phyloP scores from a whole-genome alignment of 2,113 vertebrate species.

The Oxygymnocypris stewartii region DNA sequence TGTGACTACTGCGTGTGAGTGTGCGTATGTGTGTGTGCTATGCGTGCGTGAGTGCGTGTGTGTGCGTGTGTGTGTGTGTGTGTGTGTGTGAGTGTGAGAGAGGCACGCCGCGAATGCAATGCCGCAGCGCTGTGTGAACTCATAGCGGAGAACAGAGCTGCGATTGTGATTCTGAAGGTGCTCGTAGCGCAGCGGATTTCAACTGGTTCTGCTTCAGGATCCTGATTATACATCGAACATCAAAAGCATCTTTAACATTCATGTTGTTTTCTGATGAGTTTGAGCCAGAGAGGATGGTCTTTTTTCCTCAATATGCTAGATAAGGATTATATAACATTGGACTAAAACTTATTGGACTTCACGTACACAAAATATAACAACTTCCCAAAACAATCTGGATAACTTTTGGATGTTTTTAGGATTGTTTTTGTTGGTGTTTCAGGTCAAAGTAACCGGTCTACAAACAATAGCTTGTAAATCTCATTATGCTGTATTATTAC shows the following conservation, averaged over 20 bases:
- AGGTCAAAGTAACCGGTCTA: background rate
- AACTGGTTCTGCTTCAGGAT: background rate
- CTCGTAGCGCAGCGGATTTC: background rate
- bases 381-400: background rate
- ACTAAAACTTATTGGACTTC: background rate
- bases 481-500: background rate
- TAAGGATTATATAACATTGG: background rate
- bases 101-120: conserved; percentile 12
- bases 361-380: background rate
- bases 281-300: background rate
- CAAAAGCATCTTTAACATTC: background rate
- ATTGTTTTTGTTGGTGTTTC: too few species aligned
- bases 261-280: conserved; percentile 2
- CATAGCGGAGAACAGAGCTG: conserved; percentile 3
- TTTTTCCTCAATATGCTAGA: background rate
- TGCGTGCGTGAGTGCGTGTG: too few species aligned
- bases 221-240: background rate
- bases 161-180: background rate
- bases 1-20: too few species aligned
- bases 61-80: too few species aligned
- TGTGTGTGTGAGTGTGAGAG: background rate
- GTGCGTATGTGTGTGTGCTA: too few species aligned
- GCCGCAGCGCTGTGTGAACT: conserved; percentile 15
- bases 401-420: too few species aligned
- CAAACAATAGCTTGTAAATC: background rate